These are phyloP conservation scores for Dorcus parallelipipedus DNA, from an alignment of 2,888 invertebrate genomes.

Conservation along the genomic window DNA sequence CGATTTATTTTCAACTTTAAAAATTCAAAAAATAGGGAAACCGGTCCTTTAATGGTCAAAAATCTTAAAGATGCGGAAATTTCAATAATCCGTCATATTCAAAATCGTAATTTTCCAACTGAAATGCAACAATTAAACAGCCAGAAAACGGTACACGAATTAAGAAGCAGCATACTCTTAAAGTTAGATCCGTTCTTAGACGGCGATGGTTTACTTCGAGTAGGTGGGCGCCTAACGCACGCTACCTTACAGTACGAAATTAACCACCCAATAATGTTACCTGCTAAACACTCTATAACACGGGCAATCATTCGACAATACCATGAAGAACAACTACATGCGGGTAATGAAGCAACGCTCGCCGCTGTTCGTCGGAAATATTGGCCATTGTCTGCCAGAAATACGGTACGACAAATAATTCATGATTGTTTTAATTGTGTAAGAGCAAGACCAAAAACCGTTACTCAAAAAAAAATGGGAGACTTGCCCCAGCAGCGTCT, in stretches of 20 bases:
- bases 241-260: too few relatives aligned
- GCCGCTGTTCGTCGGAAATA: constrained; percentile 1
- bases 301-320: background rate
- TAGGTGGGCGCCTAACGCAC: background rate
- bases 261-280: background rate
- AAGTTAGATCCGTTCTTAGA: too few relatives aligned
- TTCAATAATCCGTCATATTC: too few relatives aligned
- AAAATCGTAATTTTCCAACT: too few relatives aligned
- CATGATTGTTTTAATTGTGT: constrained; percentile 11
- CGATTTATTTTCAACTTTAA: too few relatives aligned
- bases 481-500: constrained; percentile 8
- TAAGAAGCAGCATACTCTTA: too few relatives aligned
- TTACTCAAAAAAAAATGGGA: constrained; percentile 7
- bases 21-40: too few relatives aligned
- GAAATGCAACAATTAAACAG: too few relatives aligned
- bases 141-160: too few relatives aligned
- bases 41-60: too few relatives aligned
- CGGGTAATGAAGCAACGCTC: background rate
- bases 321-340: constrained; percentile 4
- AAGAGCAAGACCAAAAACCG: constrained; percentile 1
- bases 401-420: background rate
- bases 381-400: constrained; percentile 14
- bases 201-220: background rate
- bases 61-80: too few relatives aligned
- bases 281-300: background rate